phyloP scores from a whole-genome alignment of 1,140 invertebrate genomes.

The Halictus rubicundus region DNA sequence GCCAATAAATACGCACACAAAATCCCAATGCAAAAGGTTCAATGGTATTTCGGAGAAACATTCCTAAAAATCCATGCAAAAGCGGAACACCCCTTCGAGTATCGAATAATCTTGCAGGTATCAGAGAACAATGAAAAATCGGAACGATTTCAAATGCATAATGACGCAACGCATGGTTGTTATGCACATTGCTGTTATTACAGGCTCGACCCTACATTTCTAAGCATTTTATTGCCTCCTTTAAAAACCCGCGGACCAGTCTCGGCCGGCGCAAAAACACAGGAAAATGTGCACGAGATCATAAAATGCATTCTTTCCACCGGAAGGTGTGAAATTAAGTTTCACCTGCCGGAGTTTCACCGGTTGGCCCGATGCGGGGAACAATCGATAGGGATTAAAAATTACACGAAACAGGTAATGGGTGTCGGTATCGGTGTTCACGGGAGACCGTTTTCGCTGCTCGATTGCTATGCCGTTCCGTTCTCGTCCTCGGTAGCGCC shows the following conservation, averaged over 20 bases:
- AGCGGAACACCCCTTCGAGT: no score
- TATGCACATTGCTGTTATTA: neutral
- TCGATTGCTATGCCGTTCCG: no score
- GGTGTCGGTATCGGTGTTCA: no score
- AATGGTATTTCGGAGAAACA: no score
- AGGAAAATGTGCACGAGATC: neutral
- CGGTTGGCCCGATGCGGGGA: neutral
- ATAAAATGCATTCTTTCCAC: neutral
- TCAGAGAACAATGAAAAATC: neutral
- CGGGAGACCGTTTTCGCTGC: no score
- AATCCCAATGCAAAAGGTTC: no score
- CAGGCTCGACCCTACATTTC: neutral
- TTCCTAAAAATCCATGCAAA: no score
- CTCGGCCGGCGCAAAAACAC: neutral
- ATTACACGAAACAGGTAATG: neutral
- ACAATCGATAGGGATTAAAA: neutral
- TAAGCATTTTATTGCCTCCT: neutral
- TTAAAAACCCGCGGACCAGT: neutral
- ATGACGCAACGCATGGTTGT: neutral
- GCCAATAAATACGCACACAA: no score
- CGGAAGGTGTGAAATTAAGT: constrained; percentile 15
- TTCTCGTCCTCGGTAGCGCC: no score
- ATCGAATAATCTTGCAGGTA: neutral
- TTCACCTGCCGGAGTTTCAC: neutral
- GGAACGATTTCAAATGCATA: neutral